Conservation (phyloP, 2,888 invertebrate genomes). For the Salpingus planirostris region DNA sequence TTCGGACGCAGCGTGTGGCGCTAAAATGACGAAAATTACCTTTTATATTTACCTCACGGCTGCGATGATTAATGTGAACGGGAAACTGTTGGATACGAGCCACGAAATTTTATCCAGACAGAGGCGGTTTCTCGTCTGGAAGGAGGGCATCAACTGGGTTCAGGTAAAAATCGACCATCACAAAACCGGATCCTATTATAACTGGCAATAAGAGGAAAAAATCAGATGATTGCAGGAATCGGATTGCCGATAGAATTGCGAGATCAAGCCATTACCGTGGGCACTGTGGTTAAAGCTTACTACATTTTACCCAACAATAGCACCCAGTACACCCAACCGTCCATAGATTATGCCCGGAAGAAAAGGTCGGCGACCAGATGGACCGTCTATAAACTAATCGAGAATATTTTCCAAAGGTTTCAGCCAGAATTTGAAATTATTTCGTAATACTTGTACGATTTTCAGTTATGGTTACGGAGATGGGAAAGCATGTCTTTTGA, state of each 20-base stretch:
- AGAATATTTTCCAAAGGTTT: constrained; percentile 22
- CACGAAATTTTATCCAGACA: constrained; percentile 35
- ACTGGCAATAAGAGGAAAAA: too few relatives aligned
- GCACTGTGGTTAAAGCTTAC: constrained; percentile 59
- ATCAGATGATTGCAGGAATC: constrained; percentile 57
- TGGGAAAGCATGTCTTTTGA: constrained; percentile 61
- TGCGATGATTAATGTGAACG: too few relatives aligned
- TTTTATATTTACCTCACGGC: too few relatives aligned
- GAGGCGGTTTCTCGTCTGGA: constrained; percentile 50
- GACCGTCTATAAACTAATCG: constrained; percentile 32
- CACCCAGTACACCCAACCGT: constrained; percentile 47
- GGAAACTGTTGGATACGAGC: constrained; percentile 22
- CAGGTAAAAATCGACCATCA: constrained; percentile 51
- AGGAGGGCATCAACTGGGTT: constrained; percentile 50
- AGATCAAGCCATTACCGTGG: constrained; percentile 54
- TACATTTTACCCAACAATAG: constrained; percentile 58
- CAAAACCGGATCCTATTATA: constrained; percentile 3
- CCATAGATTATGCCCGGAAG: constrained; percentile 22
- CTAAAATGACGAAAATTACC: too few relatives aligned
- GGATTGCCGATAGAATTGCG: constrained; percentile 57
- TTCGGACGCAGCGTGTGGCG: too few relatives aligned
- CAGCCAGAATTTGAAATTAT: too few relatives aligned
- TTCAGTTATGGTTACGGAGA: constrained; percentile 50
- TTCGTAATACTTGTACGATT: constrained; percentile 22
- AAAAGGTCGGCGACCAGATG: constrained; percentile 33